Percentiles rank a stretch among this genome's conserved stretches.
Evolutionary conservation across 1,140 invertebrate genomes (phyloP).

Genomic region (Aphidius gifuensis): DNA sequence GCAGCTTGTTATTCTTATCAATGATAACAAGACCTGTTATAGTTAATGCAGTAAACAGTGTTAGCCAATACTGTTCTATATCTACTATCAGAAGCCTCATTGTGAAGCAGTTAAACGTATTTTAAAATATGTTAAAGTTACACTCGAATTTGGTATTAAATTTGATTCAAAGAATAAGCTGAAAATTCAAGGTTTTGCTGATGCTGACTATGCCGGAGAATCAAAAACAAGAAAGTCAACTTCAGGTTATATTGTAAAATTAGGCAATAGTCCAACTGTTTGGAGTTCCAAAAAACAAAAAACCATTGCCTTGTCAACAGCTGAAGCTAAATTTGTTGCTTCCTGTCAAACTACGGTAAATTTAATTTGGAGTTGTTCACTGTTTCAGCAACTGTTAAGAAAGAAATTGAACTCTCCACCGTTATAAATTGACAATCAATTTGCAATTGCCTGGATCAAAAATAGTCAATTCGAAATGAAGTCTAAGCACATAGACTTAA

Average conservation of each 20-base stretch:
- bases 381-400: no score
- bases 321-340: conserved; percentile 53
- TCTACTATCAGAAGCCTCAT: conserved; percentile 18
- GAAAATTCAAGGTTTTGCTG: conserved; percentile 29
- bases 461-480: conserved; percentile 29
- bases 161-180: conserved; percentile 1
- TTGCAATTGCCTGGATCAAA: conserved; percentile 27
- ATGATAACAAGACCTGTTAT: no score
- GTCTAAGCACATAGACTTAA: conserved; percentile 35
- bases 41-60: conserved; percentile 23
- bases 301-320: conserved; percentile 48
- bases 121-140: conserved; percentile 34
- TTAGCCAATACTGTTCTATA: conserved; percentile 19
- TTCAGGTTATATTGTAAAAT: conserved; percentile 34
- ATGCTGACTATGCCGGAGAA: conserved; percentile 36
- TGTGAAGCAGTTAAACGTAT: conserved; percentile 33
- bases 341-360: conserved; percentile 28
- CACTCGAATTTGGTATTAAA: conserved; percentile 22
- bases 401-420: conserved; percentile 11
- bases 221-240: conserved; percentile 27
- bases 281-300: conserved; percentile 42
- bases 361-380: no score
- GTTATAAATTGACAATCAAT: conserved; percentile 28
- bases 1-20: no score
- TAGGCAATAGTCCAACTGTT: conserved; percentile 27